Percentiles rank a stretch among this genome's conserved stretches.
Conservation (phyloP, 1,140 invertebrate species). For the Campoletis sonorensis region DNA sequence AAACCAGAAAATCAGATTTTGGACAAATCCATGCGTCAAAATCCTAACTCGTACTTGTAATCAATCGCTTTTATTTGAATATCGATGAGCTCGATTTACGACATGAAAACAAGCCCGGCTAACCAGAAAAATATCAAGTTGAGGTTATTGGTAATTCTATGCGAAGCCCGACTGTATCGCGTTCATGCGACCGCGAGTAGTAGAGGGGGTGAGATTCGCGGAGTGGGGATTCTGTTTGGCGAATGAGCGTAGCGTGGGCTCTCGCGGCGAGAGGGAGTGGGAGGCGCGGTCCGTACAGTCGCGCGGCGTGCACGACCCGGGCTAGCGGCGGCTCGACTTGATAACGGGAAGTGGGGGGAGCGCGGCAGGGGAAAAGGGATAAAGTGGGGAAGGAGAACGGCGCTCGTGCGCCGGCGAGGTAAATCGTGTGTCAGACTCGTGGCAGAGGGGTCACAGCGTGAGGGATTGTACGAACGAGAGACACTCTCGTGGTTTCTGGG, state of each 20-base stretch:
- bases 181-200: not conserved
- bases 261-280: too few species aligned
- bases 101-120: too few species aligned
- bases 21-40: too few species aligned
- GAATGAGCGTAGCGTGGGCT: too few species aligned
- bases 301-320: not conserved
- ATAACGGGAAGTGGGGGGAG: conserved; percentile 37
- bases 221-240: not conserved
- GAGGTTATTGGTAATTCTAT: too few species aligned
- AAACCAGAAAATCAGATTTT: too few species aligned
- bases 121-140: too few species aligned
- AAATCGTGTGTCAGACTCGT: conserved; percentile 73
- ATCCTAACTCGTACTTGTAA: too few species aligned
- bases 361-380: conserved; percentile 16
- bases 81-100: too few species aligned
- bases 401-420: conserved; percentile 62
- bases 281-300: not conserved
- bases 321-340: not conserved
- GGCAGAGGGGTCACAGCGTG: conserved; percentile 71
- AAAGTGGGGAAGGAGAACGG: conserved; percentile 13
- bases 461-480: conserved; percentile 70
- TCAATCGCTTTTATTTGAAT: too few species aligned
- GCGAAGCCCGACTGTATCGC: too few species aligned
- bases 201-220: not conserved
- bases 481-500: conserved; percentile 63